Base-by-base conservation (phyloP, 2,113 vertebrate genomes). In the Morone chrysops region DNA sequence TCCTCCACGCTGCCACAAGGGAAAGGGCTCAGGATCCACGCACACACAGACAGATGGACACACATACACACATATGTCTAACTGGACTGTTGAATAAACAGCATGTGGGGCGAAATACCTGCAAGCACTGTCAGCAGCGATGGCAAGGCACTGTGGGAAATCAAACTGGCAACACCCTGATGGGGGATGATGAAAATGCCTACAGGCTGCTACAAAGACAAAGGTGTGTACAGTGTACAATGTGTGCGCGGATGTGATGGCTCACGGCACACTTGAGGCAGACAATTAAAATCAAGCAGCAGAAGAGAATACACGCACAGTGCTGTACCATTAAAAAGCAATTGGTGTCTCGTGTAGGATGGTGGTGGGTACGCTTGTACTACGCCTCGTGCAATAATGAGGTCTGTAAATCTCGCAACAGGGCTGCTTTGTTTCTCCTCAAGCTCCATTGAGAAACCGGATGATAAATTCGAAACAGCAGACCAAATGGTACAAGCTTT, bases 231-330 rank as follows among this genome's bases (percentile, higher is more conserved):
- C n/a, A 22, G 70, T 70, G 53, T 78, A 61, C 2, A 45, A 17
- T 20, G 1, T 18, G 8, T 18, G 0, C 56, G 67, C 8, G 56
- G n/a, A 67, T 12, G 69, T 75, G 68, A 53, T 14, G 25, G 60
- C 80, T 81, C 66, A 57, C 62, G 25, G 75, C 77, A 83, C 85
- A 70, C 81, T 63, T 7, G 53, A 85, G 36, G 70, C 63, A 81
- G 68, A 87, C 76, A 85, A 88, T 92, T 90, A 85, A 83, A 25
- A 90, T 63, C 45, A 50, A 82, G 74, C 83, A 76, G 78, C 84
- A 48, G 82, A 83, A 41, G 83, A 72, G 48, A 89, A 85, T 70
- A 78, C 74, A 61, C 62, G 71, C 79, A 74, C 50, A 67, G 43
- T 48, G 70, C 45, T 84, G 84, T 75, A 41, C 60, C 50, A 80